Percentiles rank a stretch among this genome's conserved stretches.
Conservation (phyloP, 2,888 invertebrate species). For the Archaeoteleia sp. region DNA sequence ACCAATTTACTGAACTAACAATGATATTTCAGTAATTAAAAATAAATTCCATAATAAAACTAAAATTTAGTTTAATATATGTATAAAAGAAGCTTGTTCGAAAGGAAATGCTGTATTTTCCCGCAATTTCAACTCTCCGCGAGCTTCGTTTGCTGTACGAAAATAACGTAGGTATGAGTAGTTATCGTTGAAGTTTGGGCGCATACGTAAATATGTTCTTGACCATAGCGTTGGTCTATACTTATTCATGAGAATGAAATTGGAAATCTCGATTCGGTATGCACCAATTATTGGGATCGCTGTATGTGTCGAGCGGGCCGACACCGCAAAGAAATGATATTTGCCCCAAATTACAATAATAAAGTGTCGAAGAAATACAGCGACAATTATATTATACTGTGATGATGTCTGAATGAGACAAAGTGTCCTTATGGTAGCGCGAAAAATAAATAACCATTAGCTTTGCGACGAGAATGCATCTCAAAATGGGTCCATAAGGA, state of each 20-base stretch:
- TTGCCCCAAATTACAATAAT: slow-evolving; percentile 11
- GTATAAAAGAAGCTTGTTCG: no score
- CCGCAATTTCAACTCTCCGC: no score
- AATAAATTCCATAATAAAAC: no score
- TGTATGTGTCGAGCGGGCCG: slow-evolving; percentile 5
- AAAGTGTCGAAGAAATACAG: slow-evolving; percentile 26
- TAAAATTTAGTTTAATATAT: no score
- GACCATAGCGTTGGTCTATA: slow-evolving; percentile 36
- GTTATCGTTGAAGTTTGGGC: slow-evolving; percentile 3
- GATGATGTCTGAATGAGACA: slow-evolving; percentile 25
- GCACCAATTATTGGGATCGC: slow-evolving; percentile 34
- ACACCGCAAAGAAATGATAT: slow-evolving; percentile 22
- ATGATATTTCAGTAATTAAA: no score
- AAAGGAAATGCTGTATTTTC: no score
- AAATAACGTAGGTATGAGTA: slow-evolving; percentile 4
- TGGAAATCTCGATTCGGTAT: slow-evolving; percentile 52
- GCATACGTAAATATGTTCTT: slow-evolving; percentile 15
- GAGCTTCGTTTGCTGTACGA: no score
- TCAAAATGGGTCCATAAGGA: slow-evolving; percentile 11
- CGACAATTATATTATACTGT: slow-evolving; percentile 21
- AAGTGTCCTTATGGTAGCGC: slow-evolving; percentile 3
- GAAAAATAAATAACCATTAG: slow-evolving; percentile 17
- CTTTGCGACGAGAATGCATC: slow-evolving; percentile 12
- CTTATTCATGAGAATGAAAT: slow-evolving; percentile 56
- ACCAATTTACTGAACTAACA: no score